A percentile compares a stretch with the other conserved stretches of the same genome.
phyloP scores from a whole-genome alignment of 2,888 invertebrate genomes.

The Malacosoma neustria region DNA sequence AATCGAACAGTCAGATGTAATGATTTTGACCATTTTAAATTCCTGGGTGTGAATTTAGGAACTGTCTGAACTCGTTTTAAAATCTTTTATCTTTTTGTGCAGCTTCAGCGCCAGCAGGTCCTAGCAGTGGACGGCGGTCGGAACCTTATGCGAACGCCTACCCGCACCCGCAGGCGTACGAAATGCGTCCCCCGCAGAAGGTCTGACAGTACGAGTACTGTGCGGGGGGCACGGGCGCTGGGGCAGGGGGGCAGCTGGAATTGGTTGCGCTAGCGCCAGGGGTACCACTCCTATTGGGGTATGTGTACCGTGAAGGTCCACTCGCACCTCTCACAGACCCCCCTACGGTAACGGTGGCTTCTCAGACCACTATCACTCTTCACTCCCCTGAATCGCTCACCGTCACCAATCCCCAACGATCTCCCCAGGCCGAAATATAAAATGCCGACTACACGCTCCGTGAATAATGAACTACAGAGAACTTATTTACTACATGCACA shows the following conservation, averaged over 20 bases:
- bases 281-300: conserved; percentile 56
- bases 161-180: conserved; percentile 80
- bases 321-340: conserved; percentile 7
- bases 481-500: too few relatives aligned
- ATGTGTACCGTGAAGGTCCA: conserved; percentile 38
- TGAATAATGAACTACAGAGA: background rate
- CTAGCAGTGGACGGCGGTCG: conserved; percentile 64
- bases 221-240: conserved; percentile 16
- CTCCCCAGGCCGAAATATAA: conserved; percentile 23
- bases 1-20: too few relatives aligned
- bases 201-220: conserved; percentile 69
- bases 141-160: conserved; percentile 85
- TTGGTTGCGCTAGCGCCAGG: conserved; percentile 55
- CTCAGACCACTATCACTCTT: conserved; percentile 61
- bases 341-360: conserved; percentile 37
- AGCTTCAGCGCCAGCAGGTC: conserved; percentile 58
- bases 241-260: conserved; percentile 25
- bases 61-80: too few relatives aligned
- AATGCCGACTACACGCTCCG: conserved; percentile 1
- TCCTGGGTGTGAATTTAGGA: too few relatives aligned
- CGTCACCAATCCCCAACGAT: conserved; percentile 26
- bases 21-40: too few relatives aligned
- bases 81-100: conserved; percentile 6
- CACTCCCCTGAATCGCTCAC: conserved; percentile 51
- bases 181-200: conserved; percentile 84